phyloP scores from a whole-genome alignment of 2,113 vertebrate species.

The Ceyx margarethae region DNA sequence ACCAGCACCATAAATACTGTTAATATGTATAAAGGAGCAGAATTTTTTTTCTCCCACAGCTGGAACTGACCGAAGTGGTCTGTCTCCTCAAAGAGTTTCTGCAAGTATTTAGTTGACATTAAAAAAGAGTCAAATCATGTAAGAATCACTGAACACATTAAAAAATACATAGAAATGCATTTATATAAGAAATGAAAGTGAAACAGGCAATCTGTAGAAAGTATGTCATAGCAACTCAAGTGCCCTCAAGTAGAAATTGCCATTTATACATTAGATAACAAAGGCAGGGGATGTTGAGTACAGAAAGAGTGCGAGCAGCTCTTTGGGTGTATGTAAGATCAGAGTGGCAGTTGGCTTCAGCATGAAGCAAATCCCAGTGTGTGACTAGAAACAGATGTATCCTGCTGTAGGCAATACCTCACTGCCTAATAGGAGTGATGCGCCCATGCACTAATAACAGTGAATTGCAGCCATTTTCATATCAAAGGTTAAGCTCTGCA shows the following conservation, averaged over 20 bases:
- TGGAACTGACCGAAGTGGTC: not conserved
- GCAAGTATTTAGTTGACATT: not conserved
- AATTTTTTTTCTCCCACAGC: not conserved
- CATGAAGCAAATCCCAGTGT: constrained; percentile 33
- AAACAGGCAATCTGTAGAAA: not conserved
- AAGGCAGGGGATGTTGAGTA: not conserved
- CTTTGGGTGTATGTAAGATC: not conserved
- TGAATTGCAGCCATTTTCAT: constrained; percentile 57
- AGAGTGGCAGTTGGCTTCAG: constrained; percentile 25
- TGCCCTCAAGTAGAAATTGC: not conserved
- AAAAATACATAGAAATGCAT: not conserved
- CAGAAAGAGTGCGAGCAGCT: not conserved
- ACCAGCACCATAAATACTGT: rapidly evolving
- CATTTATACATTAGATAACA: constrained; percentile 7
- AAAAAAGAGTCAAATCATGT: not conserved
- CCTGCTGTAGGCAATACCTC: constrained; percentile 1
- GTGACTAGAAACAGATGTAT: constrained; percentile 47
- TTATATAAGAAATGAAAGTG: not conserved
- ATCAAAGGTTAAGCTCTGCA: constrained; percentile 62
- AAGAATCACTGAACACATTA: not conserved
- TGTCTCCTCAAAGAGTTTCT: not conserved
- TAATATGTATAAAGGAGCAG: not conserved
- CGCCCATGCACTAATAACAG: constrained; percentile 32
- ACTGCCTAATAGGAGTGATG: not conserved
- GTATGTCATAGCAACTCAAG: not conserved